These are phyloP conservation scores for Lipotes vexillifer DNA, from an alignment of 2,113 vertebrate species.

Conservation along the genomic window DNA sequence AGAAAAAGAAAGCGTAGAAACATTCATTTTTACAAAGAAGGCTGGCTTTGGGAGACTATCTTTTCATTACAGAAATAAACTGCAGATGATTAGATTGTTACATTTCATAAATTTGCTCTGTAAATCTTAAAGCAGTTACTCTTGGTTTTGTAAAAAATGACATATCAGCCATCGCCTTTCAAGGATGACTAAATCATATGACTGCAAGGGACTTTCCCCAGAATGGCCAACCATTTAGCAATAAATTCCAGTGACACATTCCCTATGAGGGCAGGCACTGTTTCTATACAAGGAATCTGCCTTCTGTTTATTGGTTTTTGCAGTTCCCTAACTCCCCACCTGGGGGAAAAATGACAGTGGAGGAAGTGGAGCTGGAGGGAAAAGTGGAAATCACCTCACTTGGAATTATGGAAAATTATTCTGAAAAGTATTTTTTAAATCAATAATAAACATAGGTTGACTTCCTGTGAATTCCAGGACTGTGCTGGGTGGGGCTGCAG, in stretches of 20 bases:
- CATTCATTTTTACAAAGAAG: not conserved
- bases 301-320: not conserved
- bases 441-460: not conserved
- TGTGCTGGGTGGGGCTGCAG: not conserved
- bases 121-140: not conserved
- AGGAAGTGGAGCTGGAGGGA: not conserved
- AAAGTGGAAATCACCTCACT: not conserved
- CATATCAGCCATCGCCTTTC: not conserved
- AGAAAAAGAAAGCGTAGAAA: not conserved
- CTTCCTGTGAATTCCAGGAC: not conserved
- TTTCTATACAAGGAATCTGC: not conserved
- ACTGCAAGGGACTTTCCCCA: not conserved
- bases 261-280: not conserved
- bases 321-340: not conserved
- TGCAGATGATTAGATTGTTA: not conserved
- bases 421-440: not conserved
- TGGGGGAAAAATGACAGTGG: rapidly evolving
- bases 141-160: not conserved
- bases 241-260: not conserved
- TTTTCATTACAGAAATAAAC: not conserved
- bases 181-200: not conserved
- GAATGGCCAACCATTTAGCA: not conserved
- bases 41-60: not conserved
- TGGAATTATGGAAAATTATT: not conserved
- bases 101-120: not conserved